Evolutionary conservation across 2,888 invertebrate species (phyloP).

Genomic region (Diachrysia chrysitis): DNA sequence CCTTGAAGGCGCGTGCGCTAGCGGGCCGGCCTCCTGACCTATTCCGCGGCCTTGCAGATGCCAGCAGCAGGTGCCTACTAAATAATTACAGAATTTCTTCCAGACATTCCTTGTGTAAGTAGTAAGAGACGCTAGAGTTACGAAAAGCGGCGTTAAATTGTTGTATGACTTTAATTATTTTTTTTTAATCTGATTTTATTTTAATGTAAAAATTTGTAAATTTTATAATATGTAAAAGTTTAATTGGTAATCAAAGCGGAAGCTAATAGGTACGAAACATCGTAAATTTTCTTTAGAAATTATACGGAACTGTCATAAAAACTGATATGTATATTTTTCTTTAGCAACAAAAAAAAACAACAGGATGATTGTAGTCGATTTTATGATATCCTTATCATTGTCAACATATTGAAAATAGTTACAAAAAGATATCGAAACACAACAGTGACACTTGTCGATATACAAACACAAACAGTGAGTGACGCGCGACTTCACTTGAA

Average conservation of each 20-base stretch:
- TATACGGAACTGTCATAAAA: not conserved
- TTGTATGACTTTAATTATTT: not conserved
- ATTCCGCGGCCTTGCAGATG: conserved; percentile 81
- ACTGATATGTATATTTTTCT: not conserved
- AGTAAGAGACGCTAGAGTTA: conserved; percentile 25
- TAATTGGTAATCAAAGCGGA: not conserved
- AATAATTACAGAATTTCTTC: conserved; percentile 54
- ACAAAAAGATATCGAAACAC: conserved; percentile 71
- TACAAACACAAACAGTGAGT: conserved; percentile 78
- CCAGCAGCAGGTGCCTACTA: conserved; percentile 59
- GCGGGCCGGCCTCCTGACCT: conserved; percentile 85
- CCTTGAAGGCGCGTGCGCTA: conserved; percentile 76
- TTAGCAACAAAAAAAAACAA: conserved; percentile 16
- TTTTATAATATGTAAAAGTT: too few relatives aligned
- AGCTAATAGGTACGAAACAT: not conserved
- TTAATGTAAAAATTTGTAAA: not conserved
- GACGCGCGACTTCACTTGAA: conserved; percentile 85
- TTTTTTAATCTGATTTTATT: not conserved
- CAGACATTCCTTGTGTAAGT: conserved; percentile 30
- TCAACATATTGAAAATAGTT: conserved; percentile 61
- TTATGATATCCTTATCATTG: conserved; percentile 58
- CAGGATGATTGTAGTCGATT: conserved; percentile 28
- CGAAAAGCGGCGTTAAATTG: conserved; percentile 32
- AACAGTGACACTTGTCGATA: conserved; percentile 79
- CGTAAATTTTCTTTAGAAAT: not conserved